Conservation (phyloP, 1,140 invertebrate genomes). For the Drosophila oshimai region DNA sequence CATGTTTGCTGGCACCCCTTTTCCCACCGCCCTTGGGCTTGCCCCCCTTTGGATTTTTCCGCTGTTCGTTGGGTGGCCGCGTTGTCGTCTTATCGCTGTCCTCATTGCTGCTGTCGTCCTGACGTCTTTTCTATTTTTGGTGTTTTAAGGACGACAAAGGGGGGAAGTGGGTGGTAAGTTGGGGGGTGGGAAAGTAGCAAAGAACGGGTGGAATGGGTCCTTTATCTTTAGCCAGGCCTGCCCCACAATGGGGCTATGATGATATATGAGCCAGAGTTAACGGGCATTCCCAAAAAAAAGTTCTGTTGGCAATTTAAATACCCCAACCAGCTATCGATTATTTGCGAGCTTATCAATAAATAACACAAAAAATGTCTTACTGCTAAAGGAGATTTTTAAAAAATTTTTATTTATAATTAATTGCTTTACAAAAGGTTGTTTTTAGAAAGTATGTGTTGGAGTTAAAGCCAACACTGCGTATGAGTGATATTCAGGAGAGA, state of each 20-base stretch:
- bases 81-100: slow-evolving; percentile 68
- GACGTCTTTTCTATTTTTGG: slow-evolving; percentile 33
- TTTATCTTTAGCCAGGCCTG: slow-evolving; percentile 22
- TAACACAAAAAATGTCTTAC: neutral
- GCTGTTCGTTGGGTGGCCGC: slow-evolving; percentile 36
- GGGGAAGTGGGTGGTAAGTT: neutral
- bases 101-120: slow-evolving; percentile 44
- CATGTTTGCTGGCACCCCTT: slow-evolving; percentile 30
- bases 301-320: slow-evolving; percentile 4
- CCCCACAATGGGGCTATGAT: slow-evolving; percentile 20
- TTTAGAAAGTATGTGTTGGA: no score
- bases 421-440: no score
- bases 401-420: no score
- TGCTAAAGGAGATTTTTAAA: no score
- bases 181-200: neutral
- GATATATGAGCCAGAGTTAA: slow-evolving; percentile 22
- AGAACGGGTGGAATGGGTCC: neutral
- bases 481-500: neutral
- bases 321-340: neutral
- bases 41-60: neutral
- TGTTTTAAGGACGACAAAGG: neutral
- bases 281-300: neutral
- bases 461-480: neutral
- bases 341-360: slow-evolving; percentile 6
- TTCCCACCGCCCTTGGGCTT: neutral